Conservation (phyloP, 2,888 invertebrate species). For the Sclerodermus sp. region DNA sequence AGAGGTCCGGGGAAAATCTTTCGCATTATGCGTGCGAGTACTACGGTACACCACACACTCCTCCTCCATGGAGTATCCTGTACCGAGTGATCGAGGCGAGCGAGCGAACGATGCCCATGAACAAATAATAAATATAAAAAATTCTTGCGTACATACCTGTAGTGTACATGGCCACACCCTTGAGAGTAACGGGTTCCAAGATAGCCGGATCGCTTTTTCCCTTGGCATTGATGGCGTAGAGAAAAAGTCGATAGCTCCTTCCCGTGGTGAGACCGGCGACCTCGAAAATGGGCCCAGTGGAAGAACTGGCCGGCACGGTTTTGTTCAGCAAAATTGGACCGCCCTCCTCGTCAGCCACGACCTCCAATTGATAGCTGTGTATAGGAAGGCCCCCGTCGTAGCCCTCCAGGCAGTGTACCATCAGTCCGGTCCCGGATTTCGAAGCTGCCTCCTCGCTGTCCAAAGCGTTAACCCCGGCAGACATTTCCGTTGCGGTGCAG, state of each 20-base stretch:
- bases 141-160: conserved; percentile 66
- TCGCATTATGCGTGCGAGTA: too few relatives aligned
- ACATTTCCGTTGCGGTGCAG: conserved; percentile 87
- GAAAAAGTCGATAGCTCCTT: conserved; percentile 76
- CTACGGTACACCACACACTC: too few relatives aligned
- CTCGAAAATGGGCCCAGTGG: conserved; percentile 67
- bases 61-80: too few relatives aligned
- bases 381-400: conserved; percentile 83
- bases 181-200: conserved; percentile 81
- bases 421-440: conserved; percentile 67
- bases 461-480: conserved; percentile 47
- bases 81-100: too few relatives aligned
- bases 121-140: too few relatives aligned
- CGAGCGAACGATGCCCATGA: too few relatives aligned
- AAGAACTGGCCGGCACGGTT: conserved; percentile 63
- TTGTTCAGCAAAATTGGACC: conserved; percentile 38
- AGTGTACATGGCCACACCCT: conserved; percentile 79
- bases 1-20: too few relatives aligned
- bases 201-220: conserved; percentile 82
- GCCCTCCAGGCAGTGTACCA: conserved; percentile 84
- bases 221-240: conserved; percentile 86
- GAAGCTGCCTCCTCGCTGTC: conserved; percentile 53
- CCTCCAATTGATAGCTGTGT: conserved; percentile 47
- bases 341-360: conserved; percentile 46
- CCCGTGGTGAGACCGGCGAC: conserved; percentile 73